Base-by-base conservation (phyloP, 2,888 invertebrate genomes). In the Stratiomys singularior region DNA sequence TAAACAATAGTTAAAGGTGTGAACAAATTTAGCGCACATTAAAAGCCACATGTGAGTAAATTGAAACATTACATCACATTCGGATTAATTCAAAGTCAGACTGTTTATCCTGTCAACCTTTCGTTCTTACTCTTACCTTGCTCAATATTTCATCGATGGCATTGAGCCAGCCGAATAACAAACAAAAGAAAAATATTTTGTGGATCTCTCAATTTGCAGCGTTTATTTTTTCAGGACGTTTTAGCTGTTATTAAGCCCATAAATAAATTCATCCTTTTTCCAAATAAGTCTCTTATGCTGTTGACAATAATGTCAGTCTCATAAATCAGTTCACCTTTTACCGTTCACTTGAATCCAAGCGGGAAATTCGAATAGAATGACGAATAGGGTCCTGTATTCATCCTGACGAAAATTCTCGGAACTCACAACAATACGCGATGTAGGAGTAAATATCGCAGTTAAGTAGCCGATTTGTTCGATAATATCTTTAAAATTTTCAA, bases 261-360 rank as follows among this genome's bases (percentile, higher is more conserved):
- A 52, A 52, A 52, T 52, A 52, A 52, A 52, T 52, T 52, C 52
- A 52, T 9, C 52, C 15, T 52, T 9, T 15, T 52, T 52, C n/a
- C 52, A 52, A 64, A 64, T 15, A 64, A 64, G 7, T 60, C 18
- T n/a, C 52, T 52, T 23, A 11, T 25, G 11, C 60, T 60, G 11
- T 60, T 47, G 30, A 58, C 56, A 72, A 71, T 56, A 72, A 72
- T 72, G 72, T 30, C 71, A 47, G 74, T 37, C 74, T 58, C 74
- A 74, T 74, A 74, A 74, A 74, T 74, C 74, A 74, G 74, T 60
- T 74, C 74, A 74, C 74, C 74, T 74, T 74, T 60, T n/a, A n/a
- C n/a, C 74, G 2, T 27, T 44, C 25, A 7, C 13, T 52, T 3
- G 44, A 11, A n/a, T 11, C 18, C 5, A 23, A 23, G 23, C 11